Evolutionary conservation across 2,797 vertebrate species (phyloP).

Genomic region (Ctenosaura bakeri): DNA sequence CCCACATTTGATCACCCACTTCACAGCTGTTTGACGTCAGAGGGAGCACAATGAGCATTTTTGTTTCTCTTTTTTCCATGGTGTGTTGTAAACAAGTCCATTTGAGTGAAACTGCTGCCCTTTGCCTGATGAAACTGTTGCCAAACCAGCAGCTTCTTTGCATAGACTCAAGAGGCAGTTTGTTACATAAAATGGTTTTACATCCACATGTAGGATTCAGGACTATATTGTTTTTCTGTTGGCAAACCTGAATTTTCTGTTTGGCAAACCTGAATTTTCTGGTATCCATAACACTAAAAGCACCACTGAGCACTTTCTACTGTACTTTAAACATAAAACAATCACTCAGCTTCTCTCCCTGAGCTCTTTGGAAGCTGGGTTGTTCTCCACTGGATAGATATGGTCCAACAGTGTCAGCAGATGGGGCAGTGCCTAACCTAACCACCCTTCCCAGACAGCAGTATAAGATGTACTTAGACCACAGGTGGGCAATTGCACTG

Average conservation of each 20-base stretch:
- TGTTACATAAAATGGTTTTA: background rate
- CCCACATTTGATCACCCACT: background rate
- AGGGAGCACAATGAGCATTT: slow-evolving; percentile 35
- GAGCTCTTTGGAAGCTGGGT: background rate
- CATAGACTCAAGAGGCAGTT: background rate
- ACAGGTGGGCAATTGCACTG: too few species aligned
- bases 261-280: too few species aligned
- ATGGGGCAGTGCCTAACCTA: too few species aligned
- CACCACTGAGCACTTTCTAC: background rate
- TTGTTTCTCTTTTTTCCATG: slow-evolving; percentile 29
- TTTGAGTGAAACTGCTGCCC: background rate
- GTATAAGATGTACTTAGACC: too few species aligned
- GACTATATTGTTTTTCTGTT: background rate
- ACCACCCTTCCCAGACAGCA: too few species aligned
- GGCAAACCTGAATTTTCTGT: too few species aligned
- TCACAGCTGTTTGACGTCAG: background rate
- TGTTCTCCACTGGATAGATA: background rate
- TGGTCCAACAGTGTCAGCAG: too few species aligned
- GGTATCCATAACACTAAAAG: background rate
- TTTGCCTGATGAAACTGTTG: background rate
- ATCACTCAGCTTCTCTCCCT: background rate
- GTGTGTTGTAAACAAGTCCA: slow-evolving; percentile 6
- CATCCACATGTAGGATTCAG: rapidly evolving
- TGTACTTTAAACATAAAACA: background rate
- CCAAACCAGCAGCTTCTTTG: background rate